These are phyloP conservation scores for Xanthia togata DNA, from an alignment of 2,888 invertebrate species.

Conservation along the genomic window DNA sequence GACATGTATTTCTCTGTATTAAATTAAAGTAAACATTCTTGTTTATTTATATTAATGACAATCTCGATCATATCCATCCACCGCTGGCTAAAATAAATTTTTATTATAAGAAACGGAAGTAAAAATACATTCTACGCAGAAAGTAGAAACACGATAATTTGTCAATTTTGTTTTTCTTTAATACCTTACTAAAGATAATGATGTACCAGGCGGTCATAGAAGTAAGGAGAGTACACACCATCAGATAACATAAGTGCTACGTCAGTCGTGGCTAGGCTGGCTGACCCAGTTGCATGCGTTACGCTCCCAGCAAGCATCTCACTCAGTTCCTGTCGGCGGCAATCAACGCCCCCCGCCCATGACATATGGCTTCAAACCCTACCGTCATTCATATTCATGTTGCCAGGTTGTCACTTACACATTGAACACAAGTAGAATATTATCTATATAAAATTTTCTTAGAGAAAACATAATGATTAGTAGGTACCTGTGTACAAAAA, in stretches of 20 bases:
- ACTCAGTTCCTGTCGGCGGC: slow-evolving; percentile 55
- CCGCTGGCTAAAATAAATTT: neutral
- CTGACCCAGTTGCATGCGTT: slow-evolving; percentile 76
- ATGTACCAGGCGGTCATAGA: slow-evolving; percentile 15
- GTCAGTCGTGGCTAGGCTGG: slow-evolving; percentile 9
- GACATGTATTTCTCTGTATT: neutral
- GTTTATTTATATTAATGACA: neutral
- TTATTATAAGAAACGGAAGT: neutral
- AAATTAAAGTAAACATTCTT: neutral
- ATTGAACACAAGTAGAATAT: slow-evolving; percentile 20
- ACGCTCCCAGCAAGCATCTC: slow-evolving; percentile 47
- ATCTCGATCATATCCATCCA: neutral
- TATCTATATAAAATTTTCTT: neutral
- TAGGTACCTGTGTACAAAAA: neutral
- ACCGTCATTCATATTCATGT: slow-evolving; percentile 59
- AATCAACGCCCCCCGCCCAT: slow-evolving; percentile 58
- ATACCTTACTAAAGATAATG: too few relatives aligned
- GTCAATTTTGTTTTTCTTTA: too few relatives aligned
- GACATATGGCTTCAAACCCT: slow-evolving; percentile 55
- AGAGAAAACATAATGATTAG: neutral
- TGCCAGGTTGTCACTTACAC: slow-evolving; percentile 40
- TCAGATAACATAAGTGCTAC: slow-evolving; percentile 22
- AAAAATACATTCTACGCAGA: too few relatives aligned
- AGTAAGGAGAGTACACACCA: neutral
- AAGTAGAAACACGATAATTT: neutral